Percentiles rank a stretch among this genome's conserved stretches.
These are phyloP conservation scores for Pteromalus puparum DNA, from an alignment of 1,140 invertebrate genomes.

Conservation along the genomic window DNA sequence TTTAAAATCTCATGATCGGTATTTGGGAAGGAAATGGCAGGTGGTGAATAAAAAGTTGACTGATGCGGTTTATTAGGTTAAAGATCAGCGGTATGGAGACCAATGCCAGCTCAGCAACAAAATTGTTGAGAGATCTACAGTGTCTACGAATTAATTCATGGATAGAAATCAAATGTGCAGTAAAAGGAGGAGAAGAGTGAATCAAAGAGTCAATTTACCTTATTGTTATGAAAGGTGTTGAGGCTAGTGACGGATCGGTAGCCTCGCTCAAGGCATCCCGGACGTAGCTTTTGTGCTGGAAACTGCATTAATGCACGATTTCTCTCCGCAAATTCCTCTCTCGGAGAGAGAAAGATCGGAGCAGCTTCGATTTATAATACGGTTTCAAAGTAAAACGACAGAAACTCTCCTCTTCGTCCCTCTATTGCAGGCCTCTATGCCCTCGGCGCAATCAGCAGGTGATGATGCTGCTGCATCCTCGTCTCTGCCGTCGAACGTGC, in stretches of 20 bases:
- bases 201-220: slow-evolving; percentile 25
- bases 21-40: too few species aligned
- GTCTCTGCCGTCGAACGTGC: slow-evolving; percentile 9
- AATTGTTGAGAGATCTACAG: too few species aligned
- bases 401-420: background rate
- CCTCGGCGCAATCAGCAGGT: slow-evolving; percentile 37
- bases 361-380: background rate
- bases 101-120: too few species aligned
- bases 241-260: slow-evolving; percentile 43
- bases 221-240: slow-evolving; percentile 44
- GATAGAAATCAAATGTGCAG: background rate
- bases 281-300: slow-evolving; percentile 42
- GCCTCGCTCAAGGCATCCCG: slow-evolving; percentile 54
- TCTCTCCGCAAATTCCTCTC: background rate
- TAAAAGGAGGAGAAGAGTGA: background rate
- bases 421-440: background rate
- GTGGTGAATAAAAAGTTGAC: too few species aligned
- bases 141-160: background rate
- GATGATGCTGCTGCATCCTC: slow-evolving; percentile 26
- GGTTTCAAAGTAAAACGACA: background rate
- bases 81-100: too few species aligned
- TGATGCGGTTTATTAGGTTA: background rate
- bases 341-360: background rate
- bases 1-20: too few species aligned
- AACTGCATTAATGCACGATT: slow-evolving; percentile 44